Conservation (phyloP, 2,797 vertebrate genomes). For the Menidia menidia region DNA sequence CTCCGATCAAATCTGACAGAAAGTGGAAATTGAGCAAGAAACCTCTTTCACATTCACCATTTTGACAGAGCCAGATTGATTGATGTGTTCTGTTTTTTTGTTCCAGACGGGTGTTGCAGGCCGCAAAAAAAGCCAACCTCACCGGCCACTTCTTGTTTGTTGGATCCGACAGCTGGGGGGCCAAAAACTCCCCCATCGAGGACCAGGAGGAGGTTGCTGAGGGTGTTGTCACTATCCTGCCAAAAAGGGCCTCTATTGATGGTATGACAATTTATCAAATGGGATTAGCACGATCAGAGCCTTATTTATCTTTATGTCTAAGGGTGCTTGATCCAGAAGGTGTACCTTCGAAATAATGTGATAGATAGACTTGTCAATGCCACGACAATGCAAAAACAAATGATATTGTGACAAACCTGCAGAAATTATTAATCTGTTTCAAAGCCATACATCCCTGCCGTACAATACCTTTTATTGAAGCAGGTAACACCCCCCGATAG, state of each 20-base stretch:
- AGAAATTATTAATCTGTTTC: constrained; percentile 9
- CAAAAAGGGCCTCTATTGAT: constrained; percentile 91
- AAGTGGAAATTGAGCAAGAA: neutral
- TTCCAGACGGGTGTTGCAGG: constrained; percentile 88
- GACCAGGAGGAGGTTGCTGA: constrained; percentile 89
- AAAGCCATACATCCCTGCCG: neutral
- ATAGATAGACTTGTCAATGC: constrained; percentile 43
- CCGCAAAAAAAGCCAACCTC: constrained; percentile 87
- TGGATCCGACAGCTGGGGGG: constrained; percentile 93
- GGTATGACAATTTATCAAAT: constrained; percentile 73
- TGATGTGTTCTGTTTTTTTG: constrained; percentile 29
- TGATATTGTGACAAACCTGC: constrained; percentile 10
- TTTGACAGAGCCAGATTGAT: neutral
- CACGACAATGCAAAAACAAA: constrained; percentile 33
- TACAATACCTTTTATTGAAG: too few relatives aligned
- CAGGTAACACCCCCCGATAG: too few relatives aligned
- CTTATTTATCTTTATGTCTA: too few relatives aligned
- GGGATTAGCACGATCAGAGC: constrained; percentile 20
- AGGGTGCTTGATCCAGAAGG: neutral
- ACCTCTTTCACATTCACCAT: neutral
- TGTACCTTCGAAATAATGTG: neutral
- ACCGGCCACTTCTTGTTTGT: constrained; percentile 94
- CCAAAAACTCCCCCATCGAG: constrained; percentile 88
- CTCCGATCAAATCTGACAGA: neutral
- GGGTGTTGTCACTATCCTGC: constrained; percentile 91